Base-by-base conservation (phyloP, 1,140 invertebrate genomes). In the Triops cancriformis region DNA sequence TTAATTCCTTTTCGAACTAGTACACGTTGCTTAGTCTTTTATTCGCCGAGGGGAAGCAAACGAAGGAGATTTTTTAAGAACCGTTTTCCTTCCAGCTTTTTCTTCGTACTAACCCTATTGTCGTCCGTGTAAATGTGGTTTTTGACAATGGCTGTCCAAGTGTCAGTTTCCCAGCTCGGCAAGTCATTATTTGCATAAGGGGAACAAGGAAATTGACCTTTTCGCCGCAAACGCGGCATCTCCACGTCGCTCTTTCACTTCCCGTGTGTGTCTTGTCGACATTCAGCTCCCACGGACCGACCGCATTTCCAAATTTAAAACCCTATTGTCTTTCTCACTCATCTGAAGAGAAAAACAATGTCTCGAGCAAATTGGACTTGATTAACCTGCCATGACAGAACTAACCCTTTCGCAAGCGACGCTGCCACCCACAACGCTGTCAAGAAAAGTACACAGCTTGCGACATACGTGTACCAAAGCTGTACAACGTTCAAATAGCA, bases 161-260 rank as follows among this genome's bases (percentile, higher is more conserved):
- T 18, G 51, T 64, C 51, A 64, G 51, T 64, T 64, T 64, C 51
- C 51, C 51, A 64, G 51, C 51, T 64, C 51, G 51, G 51, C 51
- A 64, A 64, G 51, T 64, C 51, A 64, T 64, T 64, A 64, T 64
- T 64, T 64, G 51, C 51, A 64, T 64, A 64, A 23, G 51, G 51
- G 31, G n/a, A 18, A 64, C 0, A 64, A 64, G n/a, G 51, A 64
- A 64, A 64, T 64, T 64, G 51, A 64, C 51, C 51, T 64, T 64
- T 64, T 64, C 31, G 23, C 51, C 51, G 23, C 51, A 64, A 64
- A 64, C 51, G 51, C 23, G 18, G 51, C 31, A 37, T 37, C 31
- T 64, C 51, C 51, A n/a, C 51, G 51, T 64, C 51, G 10, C 3
- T 64, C 51, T 64, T 37, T 37, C 31, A 37, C 51, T 64, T 64